These are phyloP conservation scores for Benthosema pterotum DNA, from an alignment of 2,797 vertebrate species.

Conservation along the genomic window DNA sequence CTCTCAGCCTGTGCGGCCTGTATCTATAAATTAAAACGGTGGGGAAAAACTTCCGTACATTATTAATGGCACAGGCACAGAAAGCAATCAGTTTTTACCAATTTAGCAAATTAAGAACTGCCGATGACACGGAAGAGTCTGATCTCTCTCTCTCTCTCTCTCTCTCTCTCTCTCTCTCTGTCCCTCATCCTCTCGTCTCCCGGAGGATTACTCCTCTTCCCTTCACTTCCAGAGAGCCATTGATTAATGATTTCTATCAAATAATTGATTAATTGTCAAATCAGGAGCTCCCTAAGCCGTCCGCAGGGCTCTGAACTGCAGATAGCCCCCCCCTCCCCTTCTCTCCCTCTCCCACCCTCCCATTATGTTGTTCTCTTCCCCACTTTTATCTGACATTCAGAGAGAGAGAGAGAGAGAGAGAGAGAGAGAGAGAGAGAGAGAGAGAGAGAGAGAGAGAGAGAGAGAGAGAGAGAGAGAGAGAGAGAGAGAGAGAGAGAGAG, in stretches of 20 bases:
- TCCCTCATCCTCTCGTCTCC: neutral
- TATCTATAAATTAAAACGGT: neutral
- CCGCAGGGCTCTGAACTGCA: slow-evolving; percentile 41
- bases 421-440: neutral
- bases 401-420: neutral
- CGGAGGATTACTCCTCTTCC: slow-evolving; percentile 67
- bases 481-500: too few species aligned
- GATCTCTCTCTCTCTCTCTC: neutral
- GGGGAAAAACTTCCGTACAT: slow-evolving; percentile 2
- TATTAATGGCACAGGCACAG: slow-evolving; percentile 2
- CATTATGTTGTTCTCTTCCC: neutral
- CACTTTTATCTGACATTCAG: neutral
- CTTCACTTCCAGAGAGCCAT: slow-evolving; percentile 56
- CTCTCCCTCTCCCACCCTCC: neutral
- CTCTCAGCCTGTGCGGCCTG: too few species aligned
- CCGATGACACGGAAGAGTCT: slow-evolving; percentile 40
- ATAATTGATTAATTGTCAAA: slow-evolving; percentile 86
- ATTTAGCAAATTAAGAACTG: slow-evolving; percentile 61
- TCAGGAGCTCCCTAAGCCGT: slow-evolving; percentile 69
- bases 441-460: neutral
- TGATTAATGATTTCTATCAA: slow-evolving; percentile 87
- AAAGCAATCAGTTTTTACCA: slow-evolving; percentile 40
- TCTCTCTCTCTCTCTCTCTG: neutral
- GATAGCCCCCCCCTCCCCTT: neutral
- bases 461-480: neutral